Conservation (phyloP, 2,797 vertebrate species). For the Squalus acanthias region DNA sequence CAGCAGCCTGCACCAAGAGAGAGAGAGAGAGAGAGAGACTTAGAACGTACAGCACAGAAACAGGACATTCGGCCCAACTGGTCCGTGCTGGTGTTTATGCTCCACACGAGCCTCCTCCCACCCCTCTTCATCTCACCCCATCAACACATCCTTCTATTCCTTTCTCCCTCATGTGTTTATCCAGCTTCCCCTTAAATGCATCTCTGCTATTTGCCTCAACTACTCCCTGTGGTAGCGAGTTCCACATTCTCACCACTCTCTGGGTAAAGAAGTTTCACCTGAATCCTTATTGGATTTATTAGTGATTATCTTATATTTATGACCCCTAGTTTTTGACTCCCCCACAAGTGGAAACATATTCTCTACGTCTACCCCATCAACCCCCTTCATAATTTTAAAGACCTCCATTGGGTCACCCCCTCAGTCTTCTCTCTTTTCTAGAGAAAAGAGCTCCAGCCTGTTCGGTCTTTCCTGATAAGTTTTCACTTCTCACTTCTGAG, state of each 20-base stretch:
- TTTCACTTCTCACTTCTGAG: neutral
- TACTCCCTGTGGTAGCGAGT: neutral
- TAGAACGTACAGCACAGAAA: neutral
- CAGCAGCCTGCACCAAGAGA: slow-evolving; percentile 70
- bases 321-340: neutral
- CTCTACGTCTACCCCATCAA: neutral
- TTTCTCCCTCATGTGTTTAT: neutral
- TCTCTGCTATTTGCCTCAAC: neutral
- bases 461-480: neutral
- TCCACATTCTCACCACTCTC: neutral
- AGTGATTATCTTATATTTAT: neutral
- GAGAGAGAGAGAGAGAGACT: slow-evolving; percentile 41
- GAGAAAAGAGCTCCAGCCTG: neutral
- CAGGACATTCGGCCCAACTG: neutral
- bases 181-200: neutral
- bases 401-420: neutral
- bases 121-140: neutral
- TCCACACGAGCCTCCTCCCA: neutral
- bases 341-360: neutral
- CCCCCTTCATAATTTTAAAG: neutral
- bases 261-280: neutral
- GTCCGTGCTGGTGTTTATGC: neutral
- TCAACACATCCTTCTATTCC: neutral
- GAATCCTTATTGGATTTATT: neutral
- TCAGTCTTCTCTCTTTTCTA: neutral